Evolutionary conservation across 2,888 invertebrate species (phyloP).

Genomic region (Tenthredo livida): DNA sequence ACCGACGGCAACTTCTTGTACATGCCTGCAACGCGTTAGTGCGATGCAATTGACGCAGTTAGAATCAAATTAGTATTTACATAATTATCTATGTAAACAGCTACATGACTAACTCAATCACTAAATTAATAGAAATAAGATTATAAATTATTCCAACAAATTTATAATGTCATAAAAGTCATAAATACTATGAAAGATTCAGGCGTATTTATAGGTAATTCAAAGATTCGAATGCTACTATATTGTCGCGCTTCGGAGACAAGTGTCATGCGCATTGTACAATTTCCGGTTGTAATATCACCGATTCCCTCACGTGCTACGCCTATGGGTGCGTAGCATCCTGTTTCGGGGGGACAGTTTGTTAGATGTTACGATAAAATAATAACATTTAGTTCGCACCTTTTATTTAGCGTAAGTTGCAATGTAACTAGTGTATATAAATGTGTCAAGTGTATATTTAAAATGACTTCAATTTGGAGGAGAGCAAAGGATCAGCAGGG

Average conservation of each 20-base stretch:
- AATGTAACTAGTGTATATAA: conserved; percentile 67
- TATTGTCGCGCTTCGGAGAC: not conserved
- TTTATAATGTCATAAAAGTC: not conserved
- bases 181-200: not conserved
- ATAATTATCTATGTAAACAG: not conserved
- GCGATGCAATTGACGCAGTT: not conserved
- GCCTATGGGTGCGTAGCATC: conserved; percentile 58
- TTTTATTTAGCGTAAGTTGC: conserved; percentile 60
- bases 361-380: conserved; percentile 68
- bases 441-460: conserved; percentile 57
- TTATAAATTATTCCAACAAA: not conserved
- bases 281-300: conserved; percentile 35
- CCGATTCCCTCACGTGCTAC: conserved; percentile 41
- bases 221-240: not conserved
- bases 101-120: not conserved
- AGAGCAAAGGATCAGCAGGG: conserved; percentile 68
- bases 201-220: not conserved
- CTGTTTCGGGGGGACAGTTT: conserved; percentile 63
- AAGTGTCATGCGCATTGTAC: conserved; percentile 20
- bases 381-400: conserved; percentile 60
- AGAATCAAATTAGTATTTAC: not conserved
- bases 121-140: not conserved
- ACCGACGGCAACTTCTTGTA: not conserved
- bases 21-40: not conserved
- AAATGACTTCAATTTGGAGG: conserved; percentile 68